Conservation (phyloP, 1,140 invertebrate species). For the Arion vulgaris region DNA sequence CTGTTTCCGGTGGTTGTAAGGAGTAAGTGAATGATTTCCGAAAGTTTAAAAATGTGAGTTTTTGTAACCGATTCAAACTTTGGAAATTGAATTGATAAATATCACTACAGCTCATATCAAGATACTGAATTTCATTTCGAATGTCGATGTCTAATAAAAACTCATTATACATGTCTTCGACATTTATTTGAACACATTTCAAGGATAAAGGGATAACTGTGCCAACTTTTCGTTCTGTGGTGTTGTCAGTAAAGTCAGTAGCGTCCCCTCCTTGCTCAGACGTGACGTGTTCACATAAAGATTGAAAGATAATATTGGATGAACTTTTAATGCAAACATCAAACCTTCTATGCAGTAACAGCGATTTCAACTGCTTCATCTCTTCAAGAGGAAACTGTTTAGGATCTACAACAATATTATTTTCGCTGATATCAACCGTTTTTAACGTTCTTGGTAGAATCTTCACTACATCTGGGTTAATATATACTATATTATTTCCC, state of each 20-base stretch:
- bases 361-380: neutral
- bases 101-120: neutral
- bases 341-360: neutral
- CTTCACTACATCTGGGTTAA: neutral
- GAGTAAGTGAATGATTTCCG: neutral
- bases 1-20: neutral
- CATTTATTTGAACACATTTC: neutral
- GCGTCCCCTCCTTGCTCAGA: neutral
- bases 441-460: neutral
- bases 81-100: neutral
- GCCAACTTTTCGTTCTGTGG: neutral
- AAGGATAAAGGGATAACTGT: neutral
- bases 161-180: neutral
- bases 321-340: neutral
- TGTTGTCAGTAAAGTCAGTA: neutral
- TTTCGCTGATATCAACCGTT: neutral
- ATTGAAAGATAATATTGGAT: neutral
- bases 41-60: neutral
- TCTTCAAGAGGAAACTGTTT: neutral
- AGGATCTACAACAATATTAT: neutral
- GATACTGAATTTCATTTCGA: neutral
- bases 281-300: neutral
- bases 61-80: neutral
- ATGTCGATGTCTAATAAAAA: neutral
- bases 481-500: neutral